Base-by-base conservation (phyloP, 2,888 invertebrate species). In the Watsonalla cultraria region DNA sequence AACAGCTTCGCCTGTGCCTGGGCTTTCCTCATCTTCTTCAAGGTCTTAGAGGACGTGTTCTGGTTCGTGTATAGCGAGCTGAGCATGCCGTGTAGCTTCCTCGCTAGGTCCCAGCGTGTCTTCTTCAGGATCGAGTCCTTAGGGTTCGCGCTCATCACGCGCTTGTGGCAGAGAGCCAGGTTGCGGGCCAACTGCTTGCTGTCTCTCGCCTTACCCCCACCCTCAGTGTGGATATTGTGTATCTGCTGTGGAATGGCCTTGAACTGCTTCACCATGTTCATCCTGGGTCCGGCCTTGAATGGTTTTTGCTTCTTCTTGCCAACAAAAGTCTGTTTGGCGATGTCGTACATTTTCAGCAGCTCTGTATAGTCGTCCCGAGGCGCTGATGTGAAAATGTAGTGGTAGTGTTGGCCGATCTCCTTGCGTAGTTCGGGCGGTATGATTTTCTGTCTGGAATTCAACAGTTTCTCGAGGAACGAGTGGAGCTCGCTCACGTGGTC, bases 391-490 rank as follows among this genome's bases (percentile, higher is more conserved):
- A 93, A 93, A 64, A 93, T 91, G 49, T 80, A 70, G 51, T 84
- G 83, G 69, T 88, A 92, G 65, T 92, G 92, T 51, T 84, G 70
- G 39, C 88, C 89, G 39, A 93, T 91, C 65, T 92, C 84, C 14
- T 82, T 78, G 2, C 93, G 89, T 34, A 92, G 33, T 7, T 83
- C 70, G 0, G 65, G 53, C 0, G 91, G 64, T 55, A 92, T 81
- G 5, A 53, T 75, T 53, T 81, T 81, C 13, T 76, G 69, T 46
- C 74, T 74, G 5, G 63, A 74, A 54, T 79, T 78, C 13, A 79
- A 80, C 2, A 91, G 66, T 63, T 76, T 80, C 50, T 80, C 68
- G 46, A 83, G 77, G 15, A 89, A 76, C 0, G 75, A 59, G 48
- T 86, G 62, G 14, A 93, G 70, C 58, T 87, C 82, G 5, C 74